Conservation (phyloP, 2,113 vertebrate species). For the Coracopsis vasa region DNA sequence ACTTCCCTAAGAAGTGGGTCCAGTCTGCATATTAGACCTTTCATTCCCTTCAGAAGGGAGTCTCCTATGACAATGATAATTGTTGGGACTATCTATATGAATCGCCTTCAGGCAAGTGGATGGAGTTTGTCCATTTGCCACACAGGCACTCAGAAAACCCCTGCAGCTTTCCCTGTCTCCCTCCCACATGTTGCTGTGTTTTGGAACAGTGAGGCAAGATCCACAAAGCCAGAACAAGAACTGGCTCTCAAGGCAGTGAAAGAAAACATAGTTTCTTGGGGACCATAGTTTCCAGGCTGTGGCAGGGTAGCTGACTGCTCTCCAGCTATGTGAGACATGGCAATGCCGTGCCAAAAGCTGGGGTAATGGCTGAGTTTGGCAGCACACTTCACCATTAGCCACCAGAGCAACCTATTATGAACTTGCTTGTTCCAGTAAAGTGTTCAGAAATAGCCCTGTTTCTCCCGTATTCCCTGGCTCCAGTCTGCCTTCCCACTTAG, state of each 20-base stretch:
- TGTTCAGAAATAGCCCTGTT: slow-evolving; percentile 9
- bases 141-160: not conserved
- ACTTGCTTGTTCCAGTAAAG: slow-evolving; percentile 13
- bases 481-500: not conserved
- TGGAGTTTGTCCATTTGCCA: not conserved
- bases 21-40: not conserved
- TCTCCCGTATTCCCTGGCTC: not conserved
- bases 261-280: not conserved
- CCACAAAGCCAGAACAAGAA: not conserved
- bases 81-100: not conserved
- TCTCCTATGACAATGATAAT: not conserved
- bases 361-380: not conserved
- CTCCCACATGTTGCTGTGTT: not conserved
- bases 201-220: not conserved
- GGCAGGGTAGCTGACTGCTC: not conserved
- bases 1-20: not conserved
- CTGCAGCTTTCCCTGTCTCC: not conserved
- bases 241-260: not conserved
- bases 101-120: not conserved
- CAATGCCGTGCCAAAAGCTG: not conserved
- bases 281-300: not conserved
- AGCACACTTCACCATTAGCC: not conserved
- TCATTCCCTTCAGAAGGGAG: not conserved
- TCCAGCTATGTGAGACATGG: not conserved
- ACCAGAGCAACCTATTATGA: not conserved